Evolutionary conservation across 1,140 invertebrate species (phyloP).

Genomic region (Caenorhabditis brenneri): DNA sequence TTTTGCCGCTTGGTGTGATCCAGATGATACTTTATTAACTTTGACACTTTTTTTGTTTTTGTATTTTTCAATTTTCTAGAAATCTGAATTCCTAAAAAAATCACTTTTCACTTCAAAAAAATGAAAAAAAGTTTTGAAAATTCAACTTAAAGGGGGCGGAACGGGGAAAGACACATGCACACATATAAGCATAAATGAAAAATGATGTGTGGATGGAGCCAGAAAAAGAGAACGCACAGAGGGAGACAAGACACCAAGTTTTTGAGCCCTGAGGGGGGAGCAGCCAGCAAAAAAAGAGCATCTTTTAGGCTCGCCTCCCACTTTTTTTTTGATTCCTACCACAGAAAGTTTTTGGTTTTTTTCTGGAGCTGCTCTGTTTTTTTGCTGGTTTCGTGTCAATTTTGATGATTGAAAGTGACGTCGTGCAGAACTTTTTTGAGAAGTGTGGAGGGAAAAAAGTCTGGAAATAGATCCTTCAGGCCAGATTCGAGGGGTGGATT

Average conservation of each 20-base stretch:
- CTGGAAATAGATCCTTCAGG: no score
- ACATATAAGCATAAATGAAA: background rate
- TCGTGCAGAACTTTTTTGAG: no score
- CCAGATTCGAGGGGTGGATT: no score
- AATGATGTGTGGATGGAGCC: background rate
- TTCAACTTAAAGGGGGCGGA: no score
- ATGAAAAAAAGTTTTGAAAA: no score
- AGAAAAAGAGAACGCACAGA: background rate
- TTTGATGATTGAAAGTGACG: background rate
- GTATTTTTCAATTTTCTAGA: background rate
- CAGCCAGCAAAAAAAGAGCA: background rate
- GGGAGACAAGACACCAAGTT: background rate
- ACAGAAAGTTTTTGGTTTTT: background rate
- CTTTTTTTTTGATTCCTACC: background rate
- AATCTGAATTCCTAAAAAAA: no score
- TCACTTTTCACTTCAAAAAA: no score
- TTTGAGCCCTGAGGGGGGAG: slow-evolving; percentile 7
- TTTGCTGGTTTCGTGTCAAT: background rate
- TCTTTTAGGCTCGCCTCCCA: background rate
- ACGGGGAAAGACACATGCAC: no score
- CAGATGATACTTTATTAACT: background rate
- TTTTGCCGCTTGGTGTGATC: background rate
- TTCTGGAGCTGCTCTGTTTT: background rate
- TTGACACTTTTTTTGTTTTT: slow-evolving; percentile 3
- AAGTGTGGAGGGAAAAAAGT: no score